Evolutionary conservation across 2,888 invertebrate species (phyloP), one percentile per base, ranked within the genome.

Genomic region (Troilus luridus): DNA sequence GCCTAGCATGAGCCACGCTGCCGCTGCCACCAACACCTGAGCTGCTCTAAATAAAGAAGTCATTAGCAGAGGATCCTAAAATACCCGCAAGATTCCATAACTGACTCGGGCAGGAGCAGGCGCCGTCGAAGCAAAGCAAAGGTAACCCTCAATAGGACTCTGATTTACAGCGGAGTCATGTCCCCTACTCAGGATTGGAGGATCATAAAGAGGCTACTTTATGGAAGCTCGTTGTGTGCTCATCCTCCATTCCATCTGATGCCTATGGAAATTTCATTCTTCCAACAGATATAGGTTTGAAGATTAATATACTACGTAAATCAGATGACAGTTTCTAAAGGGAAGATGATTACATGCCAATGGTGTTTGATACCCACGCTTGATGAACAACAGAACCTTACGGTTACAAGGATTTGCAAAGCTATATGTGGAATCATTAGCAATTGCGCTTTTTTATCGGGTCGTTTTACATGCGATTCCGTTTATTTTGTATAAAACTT

Each of bases 111-210:
- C 17, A 41, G 72, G 17, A 77, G 17, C 6, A 19, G 41, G n/a
- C 41, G 21, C 64, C 64, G 8, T 41, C 41, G 17, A 77, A 41
- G 72, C 72, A 77, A 41, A 41, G 72, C 72, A 77, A 41, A 77
- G 72, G 72, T 77, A 77, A 41, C 72, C 9, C 8, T 77, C 17
- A 77, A 77, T 77, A 77, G 72, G 17, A 1, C 72, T 19, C 41
- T 77, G 72, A 77, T 77, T 77, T 77, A 77, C 72, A 77, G 19
- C 72, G 72, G 41, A 77, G 72, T 77, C 72, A 77, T 77, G 41
- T 77, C 72, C 9, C 41, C 72, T 19, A 41, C 72, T 77, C 72
- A 41, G 72, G 72, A 41, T 41, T 77, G 27, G 72, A 77, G 41
- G 7, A 77, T 41, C 72, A 41, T 77, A 77, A 77, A 77, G 72